Evolutionary conservation across 2,888 invertebrate genomes (phyloP), one percentile per base, ranked within the genome.

Genomic region (Zaprionus bogoriensis): DNA sequence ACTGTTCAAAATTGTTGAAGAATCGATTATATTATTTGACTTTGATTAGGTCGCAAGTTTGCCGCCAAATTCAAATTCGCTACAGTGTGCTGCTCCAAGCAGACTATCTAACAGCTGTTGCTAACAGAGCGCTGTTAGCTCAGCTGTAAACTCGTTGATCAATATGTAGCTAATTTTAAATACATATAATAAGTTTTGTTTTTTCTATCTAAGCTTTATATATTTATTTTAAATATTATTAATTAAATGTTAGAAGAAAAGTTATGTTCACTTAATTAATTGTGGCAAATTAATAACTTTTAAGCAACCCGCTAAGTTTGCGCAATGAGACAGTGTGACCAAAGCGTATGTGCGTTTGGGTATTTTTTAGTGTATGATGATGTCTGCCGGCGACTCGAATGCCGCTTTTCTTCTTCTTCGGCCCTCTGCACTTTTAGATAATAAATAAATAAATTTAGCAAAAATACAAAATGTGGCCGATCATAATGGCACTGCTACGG

Each of bases 391-490:
- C n/a, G 12, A 5, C 7, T 27, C 28, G 32, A 30, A 3, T 32
- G 52, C 4, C 32, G n/a, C 10, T 6, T 23, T 41, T 12, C 41
- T 51, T 39, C 50, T 50, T 38, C 39, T 50, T 41, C n/a, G 4
- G 4, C 1, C 12, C 10, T n/a, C n/a, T n/a, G n/a, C 14, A 36
- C 17, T 17, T 36, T 36, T 12, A 20, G 12, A 47, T 28, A 32
- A 25, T 39, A 47, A 54, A 27, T 23, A 55, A 38, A 54, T 39
- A 46, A 17, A 22, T 19, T 12, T 23, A 42, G n/a, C 19, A 25
- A 51, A 48, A 41, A 1, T n/a, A 10, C 0, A 55, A 92, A 92
- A 97, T 97, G 96, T 95, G 96, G 95, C 96, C 96, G 0, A 85
- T 96, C 52, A 55, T 96, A 28, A 88, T 94, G 88, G 92, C 93